Conservation (phyloP, 2,113 vertebrate genomes). For the Arizona elegans region DNA sequence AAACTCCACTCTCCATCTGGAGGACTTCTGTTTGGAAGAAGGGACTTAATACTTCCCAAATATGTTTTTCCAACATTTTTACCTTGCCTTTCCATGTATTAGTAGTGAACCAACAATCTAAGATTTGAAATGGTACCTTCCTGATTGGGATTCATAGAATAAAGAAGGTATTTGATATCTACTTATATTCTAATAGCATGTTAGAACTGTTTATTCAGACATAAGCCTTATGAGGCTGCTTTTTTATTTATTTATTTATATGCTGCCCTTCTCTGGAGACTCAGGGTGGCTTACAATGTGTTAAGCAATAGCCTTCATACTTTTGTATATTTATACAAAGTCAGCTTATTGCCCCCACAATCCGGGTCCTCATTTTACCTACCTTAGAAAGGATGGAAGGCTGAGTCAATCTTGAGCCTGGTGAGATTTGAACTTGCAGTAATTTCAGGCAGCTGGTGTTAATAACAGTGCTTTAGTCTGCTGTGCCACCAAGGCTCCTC, state of each 20-base stretch:
- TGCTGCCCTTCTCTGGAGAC: too few species aligned
- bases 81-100: background rate
- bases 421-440: too few species aligned
- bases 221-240: background rate
- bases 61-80: background rate
- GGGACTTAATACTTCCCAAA: background rate
- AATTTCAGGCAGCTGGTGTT: too few species aligned
- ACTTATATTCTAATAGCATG: background rate
- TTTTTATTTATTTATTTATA: background rate
- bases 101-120: background rate
- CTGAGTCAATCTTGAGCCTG: too few species aligned
- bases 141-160: background rate
- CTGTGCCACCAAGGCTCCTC: too few species aligned
- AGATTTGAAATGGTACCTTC: background rate
- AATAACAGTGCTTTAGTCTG: too few species aligned
- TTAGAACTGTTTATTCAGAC: background rate
- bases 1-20: background rate
- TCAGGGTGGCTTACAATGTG: too few species aligned
- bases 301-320: too few species aligned
- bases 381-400: too few species aligned
- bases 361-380: too few species aligned
- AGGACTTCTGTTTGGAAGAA: background rate
- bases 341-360: too few species aligned
- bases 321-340: too few species aligned
- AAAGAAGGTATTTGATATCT: background rate